Percentiles rank a stretch among this genome's conserved stretches.
phyloP scores from a whole-genome alignment of 1,140 invertebrate species.

The Drosophila jambulina region DNA sequence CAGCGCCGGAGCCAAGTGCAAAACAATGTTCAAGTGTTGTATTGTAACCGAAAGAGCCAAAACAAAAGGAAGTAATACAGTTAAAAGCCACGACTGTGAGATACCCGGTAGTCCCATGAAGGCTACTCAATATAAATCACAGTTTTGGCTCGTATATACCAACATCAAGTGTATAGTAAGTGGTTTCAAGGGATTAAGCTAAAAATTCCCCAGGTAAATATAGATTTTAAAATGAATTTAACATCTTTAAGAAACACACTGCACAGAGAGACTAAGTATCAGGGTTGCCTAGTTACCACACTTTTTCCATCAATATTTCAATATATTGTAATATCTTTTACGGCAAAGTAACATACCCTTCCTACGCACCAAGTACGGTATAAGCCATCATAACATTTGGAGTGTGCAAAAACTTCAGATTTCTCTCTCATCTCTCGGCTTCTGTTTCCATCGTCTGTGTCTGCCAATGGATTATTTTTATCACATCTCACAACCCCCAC shows the following conservation, averaged over 20 bases:
- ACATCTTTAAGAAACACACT: not conserved
- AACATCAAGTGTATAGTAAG: not conserved
- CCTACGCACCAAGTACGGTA: not conserved
- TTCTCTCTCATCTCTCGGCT: constrained; percentile 33
- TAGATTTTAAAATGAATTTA: not conserved
- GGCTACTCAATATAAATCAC: not conserved
- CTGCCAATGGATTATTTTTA: constrained; percentile 51
- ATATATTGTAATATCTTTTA: not conserved
- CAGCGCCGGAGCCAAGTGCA: constrained; percentile 65
- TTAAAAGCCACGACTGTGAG: not conserved
- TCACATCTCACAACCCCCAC: constrained; percentile 34
- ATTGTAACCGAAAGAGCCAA: constrained; percentile 44
- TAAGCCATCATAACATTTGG: constrained; percentile 38
- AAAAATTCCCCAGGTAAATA: not conserved
- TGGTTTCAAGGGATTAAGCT: not conserved
- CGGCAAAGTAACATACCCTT: not conserved
- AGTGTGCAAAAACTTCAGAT: constrained; percentile 44
- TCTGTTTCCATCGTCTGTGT: constrained; percentile 25
- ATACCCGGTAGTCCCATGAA: not conserved
- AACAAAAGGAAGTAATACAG: not conserved
- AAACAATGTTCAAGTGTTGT: constrained; percentile 76
- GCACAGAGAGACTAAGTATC: too few relatives aligned
- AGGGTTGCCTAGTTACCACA: too few relatives aligned
- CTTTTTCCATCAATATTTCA: too few relatives aligned
- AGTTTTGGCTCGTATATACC: too few relatives aligned